Conservation (phyloP, 2,113 vertebrate species). For the Todiramphus saurophagus region DNA sequence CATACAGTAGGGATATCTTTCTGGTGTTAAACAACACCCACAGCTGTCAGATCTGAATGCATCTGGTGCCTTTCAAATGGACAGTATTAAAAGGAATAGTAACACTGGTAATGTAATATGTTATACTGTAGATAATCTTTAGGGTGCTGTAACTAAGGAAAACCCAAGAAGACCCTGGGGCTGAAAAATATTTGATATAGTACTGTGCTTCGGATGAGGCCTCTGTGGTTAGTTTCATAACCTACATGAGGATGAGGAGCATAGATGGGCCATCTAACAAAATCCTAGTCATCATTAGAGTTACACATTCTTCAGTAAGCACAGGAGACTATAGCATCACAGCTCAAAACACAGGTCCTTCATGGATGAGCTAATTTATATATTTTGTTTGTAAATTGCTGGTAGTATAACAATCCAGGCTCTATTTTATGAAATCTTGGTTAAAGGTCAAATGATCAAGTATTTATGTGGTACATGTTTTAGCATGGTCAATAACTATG, state of each 20-base stretch:
- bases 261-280: background rate
- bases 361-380: background rate
- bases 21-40: background rate
- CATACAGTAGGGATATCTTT: background rate
- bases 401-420: background rate
- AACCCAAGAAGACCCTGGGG: background rate
- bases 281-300: background rate
- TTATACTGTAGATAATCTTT: background rate
- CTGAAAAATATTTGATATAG: background rate
- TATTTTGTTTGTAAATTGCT: background rate
- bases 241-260: background rate
- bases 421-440: background rate
- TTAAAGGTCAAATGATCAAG: background rate
- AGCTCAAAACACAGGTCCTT: background rate
- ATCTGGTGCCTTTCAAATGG: background rate
- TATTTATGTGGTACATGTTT: background rate
- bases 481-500: background rate
- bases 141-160: background rate
- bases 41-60: background rate
- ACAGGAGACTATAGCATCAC: background rate
- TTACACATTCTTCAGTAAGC: background rate
- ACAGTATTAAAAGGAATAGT: background rate
- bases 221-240: background rate
- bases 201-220: background rate
- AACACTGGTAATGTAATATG: background rate